These are phyloP conservation scores for Geophilus truncorum DNA, from an alignment of 2,888 invertebrate species.

Conservation along the genomic window DNA sequence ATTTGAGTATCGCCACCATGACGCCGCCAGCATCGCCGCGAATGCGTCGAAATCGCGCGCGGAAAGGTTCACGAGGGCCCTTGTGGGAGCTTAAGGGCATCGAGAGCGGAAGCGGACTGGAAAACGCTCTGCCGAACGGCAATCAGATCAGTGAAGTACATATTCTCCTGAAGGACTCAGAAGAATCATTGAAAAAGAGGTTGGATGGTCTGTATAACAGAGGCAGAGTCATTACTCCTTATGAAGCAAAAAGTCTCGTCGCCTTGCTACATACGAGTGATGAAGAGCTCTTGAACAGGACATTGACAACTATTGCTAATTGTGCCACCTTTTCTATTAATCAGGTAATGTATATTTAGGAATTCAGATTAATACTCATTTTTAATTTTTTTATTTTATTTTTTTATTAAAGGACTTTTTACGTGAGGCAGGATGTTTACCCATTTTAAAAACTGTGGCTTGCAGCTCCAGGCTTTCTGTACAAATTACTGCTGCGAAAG, in stretches of 20 bases:
- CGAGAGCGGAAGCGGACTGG: constrained; percentile 16
- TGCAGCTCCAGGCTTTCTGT: constrained; percentile 48
- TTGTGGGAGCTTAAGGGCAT: constrained; percentile 9
- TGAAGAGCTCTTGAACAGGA: constrained; percentile 51
- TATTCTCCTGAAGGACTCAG: constrained; percentile 39
- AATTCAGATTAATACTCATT: neutral
- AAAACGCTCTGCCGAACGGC: constrained; percentile 29
- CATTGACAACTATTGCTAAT: constrained; percentile 53
- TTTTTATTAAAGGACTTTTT: constrained; percentile 50
- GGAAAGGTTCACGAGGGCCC: constrained; percentile 21
- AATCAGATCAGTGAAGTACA: constrained; percentile 37
- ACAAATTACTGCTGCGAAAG: constrained; percentile 51
- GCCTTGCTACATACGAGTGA: constrained; percentile 52
- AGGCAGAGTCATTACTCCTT: constrained; percentile 48
- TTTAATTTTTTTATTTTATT: neutral
- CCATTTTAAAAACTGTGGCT: constrained; percentile 50
- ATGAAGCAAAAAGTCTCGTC: constrained; percentile 52
- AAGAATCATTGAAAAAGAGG: constrained; percentile 39
- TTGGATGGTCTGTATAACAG: constrained; percentile 40
- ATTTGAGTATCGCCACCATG: constrained; percentile 43
- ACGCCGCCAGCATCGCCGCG: constrained; percentile 46
- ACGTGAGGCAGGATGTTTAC: constrained; percentile 53
- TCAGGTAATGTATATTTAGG: constrained; percentile 47
- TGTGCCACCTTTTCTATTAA: constrained; percentile 54
- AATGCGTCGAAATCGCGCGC: constrained; percentile 41